A percentile compares a stretch with the other conserved stretches of the same genome.
phyloP scores from a whole-genome alignment of 2,797 vertebrate genomes.

The Vipera ursinii region DNA sequence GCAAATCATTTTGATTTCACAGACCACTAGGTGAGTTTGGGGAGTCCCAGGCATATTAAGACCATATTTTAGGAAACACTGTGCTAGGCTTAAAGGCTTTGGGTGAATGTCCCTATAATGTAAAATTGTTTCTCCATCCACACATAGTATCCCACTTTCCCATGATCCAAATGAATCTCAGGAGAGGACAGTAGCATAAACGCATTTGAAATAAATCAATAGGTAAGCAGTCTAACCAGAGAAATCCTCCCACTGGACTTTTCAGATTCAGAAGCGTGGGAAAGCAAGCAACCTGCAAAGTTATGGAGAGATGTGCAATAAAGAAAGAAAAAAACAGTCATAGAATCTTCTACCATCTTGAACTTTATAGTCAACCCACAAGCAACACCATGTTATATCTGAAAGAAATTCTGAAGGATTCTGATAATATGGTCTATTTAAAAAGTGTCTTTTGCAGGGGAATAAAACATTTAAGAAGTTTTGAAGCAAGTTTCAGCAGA shows the following conservation, averaged over 20 bases:
- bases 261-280: background rate
- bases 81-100: background rate
- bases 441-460: background rate
- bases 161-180: background rate
- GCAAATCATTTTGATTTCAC: background rate
- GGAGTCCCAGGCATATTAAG: background rate
- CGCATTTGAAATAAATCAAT: background rate
- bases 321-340: background rate
- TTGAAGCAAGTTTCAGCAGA: background rate
- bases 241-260: background rate
- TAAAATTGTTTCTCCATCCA: background rate
- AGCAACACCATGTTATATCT: background rate
- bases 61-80: background rate
- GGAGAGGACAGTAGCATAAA: background rate
- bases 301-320: background rate
- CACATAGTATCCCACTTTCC: background rate
- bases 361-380: background rate
- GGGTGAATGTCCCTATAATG: background rate
- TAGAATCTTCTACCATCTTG: background rate
- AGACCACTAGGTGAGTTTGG: background rate
- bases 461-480: background rate
- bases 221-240: background rate
- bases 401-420: background rate
- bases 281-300: background rate
- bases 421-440: background rate